Conservation (phyloP, 2,113 vertebrate genomes). For the Pteruthius melanotis region DNA sequence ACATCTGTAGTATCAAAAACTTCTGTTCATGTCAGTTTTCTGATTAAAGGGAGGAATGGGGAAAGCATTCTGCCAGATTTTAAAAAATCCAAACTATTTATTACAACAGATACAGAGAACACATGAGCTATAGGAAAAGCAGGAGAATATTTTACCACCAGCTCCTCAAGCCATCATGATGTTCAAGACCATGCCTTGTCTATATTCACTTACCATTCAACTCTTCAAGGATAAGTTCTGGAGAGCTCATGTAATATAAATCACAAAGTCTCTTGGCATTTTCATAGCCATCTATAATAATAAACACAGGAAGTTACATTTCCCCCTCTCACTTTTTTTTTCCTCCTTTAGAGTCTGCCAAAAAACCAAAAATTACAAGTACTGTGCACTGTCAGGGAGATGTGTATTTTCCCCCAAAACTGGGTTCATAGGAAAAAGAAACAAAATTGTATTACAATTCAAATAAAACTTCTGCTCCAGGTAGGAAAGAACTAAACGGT, state of each 20-base stretch:
- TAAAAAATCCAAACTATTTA: background rate
- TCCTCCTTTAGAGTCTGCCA: background rate
- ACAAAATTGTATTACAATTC: background rate
- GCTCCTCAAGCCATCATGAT: background rate
- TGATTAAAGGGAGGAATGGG: background rate
- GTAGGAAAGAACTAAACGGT: background rate
- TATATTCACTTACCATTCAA: slow-evolving; percentile 80
- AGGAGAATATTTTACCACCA: background rate
- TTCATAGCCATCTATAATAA: slow-evolving; percentile 89
- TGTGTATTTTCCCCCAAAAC: background rate
- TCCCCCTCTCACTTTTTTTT: background rate
- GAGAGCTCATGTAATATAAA: slow-evolving; percentile 95
- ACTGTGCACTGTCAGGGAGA: background rate
- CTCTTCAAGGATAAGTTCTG: slow-evolving; percentile 89
- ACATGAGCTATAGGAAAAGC: background rate
- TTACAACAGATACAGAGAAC: background rate
- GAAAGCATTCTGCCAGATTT: background rate
- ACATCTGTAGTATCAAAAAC: background rate
- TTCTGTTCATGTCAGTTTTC: background rate
- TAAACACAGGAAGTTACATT: slow-evolving; percentile 24
- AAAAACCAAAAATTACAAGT: background rate
- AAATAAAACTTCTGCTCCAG: background rate
- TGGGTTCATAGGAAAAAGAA: background rate
- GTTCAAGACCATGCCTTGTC: background rate
- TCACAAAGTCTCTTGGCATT: slow-evolving; percentile 94